Base-by-base conservation (phyloP, 92 coral and sea anemone species). In the Porites evermanni region DNA sequence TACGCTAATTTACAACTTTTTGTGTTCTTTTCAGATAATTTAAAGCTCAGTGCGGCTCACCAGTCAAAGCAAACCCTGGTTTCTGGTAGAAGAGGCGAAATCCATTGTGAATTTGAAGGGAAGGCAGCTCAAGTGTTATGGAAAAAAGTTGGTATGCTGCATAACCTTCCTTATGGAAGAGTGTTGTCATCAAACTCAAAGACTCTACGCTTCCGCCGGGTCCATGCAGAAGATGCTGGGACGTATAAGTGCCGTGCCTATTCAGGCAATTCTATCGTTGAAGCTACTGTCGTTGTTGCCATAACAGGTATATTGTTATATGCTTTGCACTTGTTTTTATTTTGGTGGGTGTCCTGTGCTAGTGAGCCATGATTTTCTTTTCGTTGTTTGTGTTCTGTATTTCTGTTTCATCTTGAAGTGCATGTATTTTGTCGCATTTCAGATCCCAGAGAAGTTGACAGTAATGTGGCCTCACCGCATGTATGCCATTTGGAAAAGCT, bases 81-180 rank as follows among this genome's bases (percentile, higher is more conserved):
- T 47, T 83, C 88, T 11, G 96, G 98, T 18, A 88, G 87, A 73
- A 60, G 71, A n/a, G 96, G 94, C 26, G 84, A 82, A 47, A 74
- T 94, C 12, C 77, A 58, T 2, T 94, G 98, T 77, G 87, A 72
- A 63, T 90, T 94, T 67, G 84, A 73, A 12, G 98, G 98, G 19
- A 85, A 88, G 26, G 91, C 94, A n/a, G 88, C 89, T 13, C 98
- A 94, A 67, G 87, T 93, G 32, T 75, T 89, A 8, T 94, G 98
- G 98, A 76, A 78, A 60, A 94, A 94, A 58, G 59, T 77, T 10
- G 93, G 90, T 73, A 21, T 13, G 70, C 19, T 69, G 18, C 70
- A 1, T 20, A 76, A 75, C 13, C 80, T 94, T 0, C 88, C 91
- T 7, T 71, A 12, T 3, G 67, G 78, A 3, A 83, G 93, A 56